Conservation (phyloP, 2,888 invertebrate species). For the Leptura quadrifasciata region DNA sequence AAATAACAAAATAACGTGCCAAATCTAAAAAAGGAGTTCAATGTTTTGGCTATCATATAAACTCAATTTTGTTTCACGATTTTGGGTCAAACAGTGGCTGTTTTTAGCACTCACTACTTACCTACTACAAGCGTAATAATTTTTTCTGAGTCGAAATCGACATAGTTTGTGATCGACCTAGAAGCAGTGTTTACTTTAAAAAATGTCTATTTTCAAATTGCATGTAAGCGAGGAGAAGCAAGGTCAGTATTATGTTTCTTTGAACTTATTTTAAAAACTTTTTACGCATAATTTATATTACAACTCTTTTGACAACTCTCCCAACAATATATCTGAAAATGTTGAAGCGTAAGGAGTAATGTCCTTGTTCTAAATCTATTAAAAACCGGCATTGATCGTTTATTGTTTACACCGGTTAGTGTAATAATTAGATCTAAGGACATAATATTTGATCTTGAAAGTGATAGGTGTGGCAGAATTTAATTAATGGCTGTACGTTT, state of each 20-base stretch:
- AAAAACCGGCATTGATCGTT: background rate
- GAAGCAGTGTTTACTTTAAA: slow-evolving; percentile 30
- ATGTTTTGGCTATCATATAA: slow-evolving; percentile 28
- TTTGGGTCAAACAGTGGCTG: slow-evolving; percentile 36
- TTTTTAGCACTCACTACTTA: slow-evolving; percentile 10
- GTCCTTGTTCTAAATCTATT: slow-evolving; percentile 23
- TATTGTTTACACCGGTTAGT: background rate
- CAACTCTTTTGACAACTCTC: slow-evolving; percentile 23
- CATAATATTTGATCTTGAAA: background rate
- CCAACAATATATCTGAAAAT: slow-evolving; percentile 17
- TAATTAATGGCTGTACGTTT: background rate
- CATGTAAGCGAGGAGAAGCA: slow-evolving; percentile 18
- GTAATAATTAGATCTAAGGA: slow-evolving; percentile 1
- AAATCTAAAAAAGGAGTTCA: slow-evolving; percentile 23
- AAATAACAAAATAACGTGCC: slow-evolving; percentile 14
- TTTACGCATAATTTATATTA: slow-evolving; percentile 22
- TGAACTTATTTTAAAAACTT: slow-evolving; percentile 31
- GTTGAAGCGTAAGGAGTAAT: slow-evolving; percentile 2
- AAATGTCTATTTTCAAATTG: slow-evolving; percentile 33
- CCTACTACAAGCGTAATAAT: slow-evolving; percentile 10
- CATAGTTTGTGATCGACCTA: slow-evolving; percentile 24
- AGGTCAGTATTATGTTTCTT: slow-evolving; percentile 32
- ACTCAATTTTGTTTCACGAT: slow-evolving; percentile 1
- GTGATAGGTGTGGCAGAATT: background rate
- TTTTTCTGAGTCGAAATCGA: slow-evolving; percentile 20